Evolutionary conservation across 2,113 vertebrate species (phyloP).

Genomic region (Urocitellus parryii): DNA sequence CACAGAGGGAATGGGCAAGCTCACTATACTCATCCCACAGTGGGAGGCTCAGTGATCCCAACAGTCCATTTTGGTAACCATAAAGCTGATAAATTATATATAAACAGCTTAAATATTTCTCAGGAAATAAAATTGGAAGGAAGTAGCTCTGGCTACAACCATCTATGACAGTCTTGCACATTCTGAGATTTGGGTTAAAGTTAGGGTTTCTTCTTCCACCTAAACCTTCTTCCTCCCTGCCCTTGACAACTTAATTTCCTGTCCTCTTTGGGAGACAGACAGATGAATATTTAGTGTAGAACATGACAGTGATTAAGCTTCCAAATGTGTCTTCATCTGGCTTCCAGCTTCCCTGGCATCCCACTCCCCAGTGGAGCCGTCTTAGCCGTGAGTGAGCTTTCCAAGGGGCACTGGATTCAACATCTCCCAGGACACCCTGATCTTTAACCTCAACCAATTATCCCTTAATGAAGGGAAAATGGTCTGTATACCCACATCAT

Average conservation of each 20-base stretch:
- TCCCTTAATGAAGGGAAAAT: constrained; percentile 69
- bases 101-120: constrained; percentile 79
- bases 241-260: constrained; percentile 84
- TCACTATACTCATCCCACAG: constrained; percentile 78
- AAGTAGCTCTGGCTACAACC: constrained; percentile 31
- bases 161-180: constrained; percentile 19
- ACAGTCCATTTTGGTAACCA: constrained; percentile 71
- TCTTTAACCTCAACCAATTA: constrained; percentile 75
- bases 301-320: constrained; percentile 85
- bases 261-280: constrained; percentile 80
- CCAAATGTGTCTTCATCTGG: constrained; percentile 86
- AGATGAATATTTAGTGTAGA: constrained; percentile 83
- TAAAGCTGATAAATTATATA: constrained; percentile 76
- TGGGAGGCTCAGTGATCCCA: constrained; percentile 67
- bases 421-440: constrained; percentile 71
- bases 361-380: constrained; percentile 71
- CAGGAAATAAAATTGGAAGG: constrained; percentile 74
- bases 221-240: constrained; percentile 66
- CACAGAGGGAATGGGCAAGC: not conserved
- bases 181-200: constrained; percentile 70
- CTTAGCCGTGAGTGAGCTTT: constrained; percentile 74
- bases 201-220: constrained; percentile 57
- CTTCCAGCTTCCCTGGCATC: constrained; percentile 84
- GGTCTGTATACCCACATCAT: constrained; percentile 36
- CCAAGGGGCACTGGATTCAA: constrained; percentile 80